Base-by-base conservation (phyloP, 2,797 vertebrate species). In the Petrocephalus schoutedeni region DNA sequence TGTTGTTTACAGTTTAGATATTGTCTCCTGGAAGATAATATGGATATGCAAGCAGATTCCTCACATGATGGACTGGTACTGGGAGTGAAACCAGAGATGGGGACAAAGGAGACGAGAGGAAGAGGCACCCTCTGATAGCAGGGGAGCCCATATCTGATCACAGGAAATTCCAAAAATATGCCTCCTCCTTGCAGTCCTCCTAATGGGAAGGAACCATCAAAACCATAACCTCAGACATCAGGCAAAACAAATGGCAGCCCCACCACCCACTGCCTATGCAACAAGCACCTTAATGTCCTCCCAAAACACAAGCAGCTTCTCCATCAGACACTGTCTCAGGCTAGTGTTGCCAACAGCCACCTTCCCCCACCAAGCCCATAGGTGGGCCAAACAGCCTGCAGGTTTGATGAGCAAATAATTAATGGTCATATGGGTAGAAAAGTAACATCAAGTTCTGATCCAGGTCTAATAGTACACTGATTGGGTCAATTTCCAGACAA, bases 131-230 rank as follows among this genome's bases (percentile, higher is more conserved):
- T 90, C 83, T 86, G 89, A 91, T 84, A 91, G 91, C 88, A 90
- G 89, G 87, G 90, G 49, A 85, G 90, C 32, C 86, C 90, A 87
- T 88, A 91, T 90, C 89, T 91, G 88, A 91, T 92, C 89, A 89
- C 90, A 92, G 90, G 89, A 93, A 94, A 93, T 92, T 90, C 92
- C 90, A 89, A 90, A 87, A 87, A 89, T 91, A 91, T 89, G 89
- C 88, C 57, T 86, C 67, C 87, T 87, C 86, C 88, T 89, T 54
- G 77, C 87, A 57, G 58, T 86, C 86, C 89, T 89, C 83, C 90
- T 71, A 89, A 89, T 71, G 88, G 86, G 80, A 89, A 56, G 61
- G 51, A 86, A 87, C 85, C 28, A 54, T 77, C 21, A 88, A 88
- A 89, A 77, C 59, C 59, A 56, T 57, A 80, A 57, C 88, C 61